Percentiles rank a stretch among this genome's conserved stretches.
phyloP scores from a whole-genome alignment of 2,888 invertebrate genomes.

The Campoplex capitator region DNA sequence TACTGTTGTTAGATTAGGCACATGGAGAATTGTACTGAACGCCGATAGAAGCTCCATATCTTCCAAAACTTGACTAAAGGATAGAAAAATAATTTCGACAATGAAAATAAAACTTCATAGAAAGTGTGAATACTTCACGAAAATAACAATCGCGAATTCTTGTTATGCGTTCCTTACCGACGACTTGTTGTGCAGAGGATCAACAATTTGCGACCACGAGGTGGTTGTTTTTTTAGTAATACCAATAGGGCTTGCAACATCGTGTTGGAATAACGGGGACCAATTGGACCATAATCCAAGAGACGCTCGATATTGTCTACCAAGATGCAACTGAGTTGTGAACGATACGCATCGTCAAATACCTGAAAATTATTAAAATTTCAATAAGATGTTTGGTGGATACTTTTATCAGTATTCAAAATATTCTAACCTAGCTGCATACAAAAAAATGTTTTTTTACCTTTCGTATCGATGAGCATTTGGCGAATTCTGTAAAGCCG shows the following conservation, averaged over 20 bases:
- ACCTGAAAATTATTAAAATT: conserved; percentile 86
- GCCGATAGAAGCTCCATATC: conserved; percentile 98
- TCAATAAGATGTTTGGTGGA: not conserved
- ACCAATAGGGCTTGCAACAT: conserved; percentile 98
- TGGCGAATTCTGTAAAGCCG: conserved; percentile 97
- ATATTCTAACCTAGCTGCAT: no score
- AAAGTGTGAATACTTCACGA: not conserved
- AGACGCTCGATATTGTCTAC: conserved; percentile 99
- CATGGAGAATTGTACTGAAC: conserved; percentile 96
- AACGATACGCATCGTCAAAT: conserved; percentile 99
- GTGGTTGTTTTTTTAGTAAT: conserved; percentile 97
- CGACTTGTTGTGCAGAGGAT: conserved; percentile 97
- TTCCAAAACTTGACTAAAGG: conserved; percentile 93
- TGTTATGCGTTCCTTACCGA: conserved; percentile 86
- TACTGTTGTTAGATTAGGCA: conserved; percentile 94
- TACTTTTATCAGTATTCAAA: not conserved
- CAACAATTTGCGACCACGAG: conserved; percentile 96
- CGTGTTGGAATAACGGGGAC: conserved; percentile 98
- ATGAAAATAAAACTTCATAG: not conserved
- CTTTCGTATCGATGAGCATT: conserved; percentile 97
- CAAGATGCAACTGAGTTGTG: conserved; percentile 96
- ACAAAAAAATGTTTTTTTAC: conserved; percentile 84
- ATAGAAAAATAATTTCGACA: conserved; percentile 9
- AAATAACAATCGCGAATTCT: conserved; percentile 3
- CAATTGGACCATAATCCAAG: conserved; percentile 98